A percentile compares a stretch with the other conserved stretches of the same genome.
Evolutionary conservation across 64 coral and sea anemone genomes (phyloP).

Genomic region (Pachyseris speciosa): DNA sequence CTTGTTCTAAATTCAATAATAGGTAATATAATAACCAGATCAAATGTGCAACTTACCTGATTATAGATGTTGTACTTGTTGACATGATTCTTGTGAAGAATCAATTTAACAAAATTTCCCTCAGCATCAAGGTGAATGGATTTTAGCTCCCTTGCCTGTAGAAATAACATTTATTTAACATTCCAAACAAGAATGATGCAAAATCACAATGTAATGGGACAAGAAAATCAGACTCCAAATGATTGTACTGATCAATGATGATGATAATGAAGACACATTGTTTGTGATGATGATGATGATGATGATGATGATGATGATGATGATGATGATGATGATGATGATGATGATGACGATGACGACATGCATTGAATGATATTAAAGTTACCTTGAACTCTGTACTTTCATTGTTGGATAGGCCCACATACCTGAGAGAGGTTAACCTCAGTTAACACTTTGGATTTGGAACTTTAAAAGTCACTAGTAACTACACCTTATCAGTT

Average conservation of each 20-base stretch:
- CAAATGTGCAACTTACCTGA: conserved; percentile 59
- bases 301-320: no score
- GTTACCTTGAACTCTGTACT: conserved; percentile 96
- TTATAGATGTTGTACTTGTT: conserved; percentile 99
- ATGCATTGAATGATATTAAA: no score
- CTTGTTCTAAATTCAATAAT: background rate
- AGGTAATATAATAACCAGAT: background rate
- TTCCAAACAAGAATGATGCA: no score
- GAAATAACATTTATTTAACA: background rate
- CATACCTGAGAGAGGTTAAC: conserved; percentile 76
- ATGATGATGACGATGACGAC: background rate
- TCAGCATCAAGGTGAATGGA: conserved; percentile 98
- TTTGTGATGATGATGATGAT: background rate
- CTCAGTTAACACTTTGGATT: background rate
- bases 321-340: no score
- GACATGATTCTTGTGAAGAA: conserved; percentile 99
- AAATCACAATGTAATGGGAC: no score
- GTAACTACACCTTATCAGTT: no score
- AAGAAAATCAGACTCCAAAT: no score
- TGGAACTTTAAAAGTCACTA: no score
- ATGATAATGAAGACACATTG: background rate
- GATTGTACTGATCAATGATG: no score
- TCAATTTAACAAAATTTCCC: conserved; percentile 92
- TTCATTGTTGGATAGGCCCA: conserved; percentile 89
- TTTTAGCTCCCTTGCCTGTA: conserved; percentile 93